Conservation (phyloP, 1,140 invertebrate genomes). For the Bombus impatiens region DNA sequence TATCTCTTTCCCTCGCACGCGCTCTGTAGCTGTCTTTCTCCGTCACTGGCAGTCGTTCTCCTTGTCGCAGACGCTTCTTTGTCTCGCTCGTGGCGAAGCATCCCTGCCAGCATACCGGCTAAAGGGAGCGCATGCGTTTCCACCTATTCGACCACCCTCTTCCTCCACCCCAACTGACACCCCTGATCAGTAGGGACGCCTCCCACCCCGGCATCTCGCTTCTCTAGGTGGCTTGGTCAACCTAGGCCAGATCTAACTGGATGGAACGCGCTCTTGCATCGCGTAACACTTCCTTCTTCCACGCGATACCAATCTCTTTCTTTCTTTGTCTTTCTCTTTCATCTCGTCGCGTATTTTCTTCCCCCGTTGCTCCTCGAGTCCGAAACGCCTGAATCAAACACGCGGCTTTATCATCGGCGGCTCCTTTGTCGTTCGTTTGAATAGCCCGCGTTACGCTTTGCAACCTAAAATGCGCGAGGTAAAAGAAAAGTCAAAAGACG, state of each 20-base stretch:
- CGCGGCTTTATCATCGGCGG: not conserved
- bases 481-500: not conserved
- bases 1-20: conserved; percentile 32
- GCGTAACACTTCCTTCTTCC: not conserved
- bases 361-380: not conserved
- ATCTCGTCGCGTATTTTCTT: no score
- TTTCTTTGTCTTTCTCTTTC: not conserved
- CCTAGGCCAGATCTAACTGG: conserved; percentile 36
- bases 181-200: conserved; percentile 21
- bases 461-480: not conserved
- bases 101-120: conserved; percentile 57
- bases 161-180: conserved; percentile 36
- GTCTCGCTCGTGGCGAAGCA: conserved; percentile 45
- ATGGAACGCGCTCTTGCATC: conserved; percentile 11
- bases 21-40: not conserved
- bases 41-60: not conserved
- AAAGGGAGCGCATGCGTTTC: conserved; percentile 44
- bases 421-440: not conserved
- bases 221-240: conserved; percentile 24
- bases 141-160: conserved; percentile 39
- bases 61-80: not conserved
- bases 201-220: conserved; percentile 28
- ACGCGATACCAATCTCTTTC: not conserved
- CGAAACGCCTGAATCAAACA: not conserved
- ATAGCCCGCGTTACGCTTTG: not conserved